phyloP scores from a whole-genome alignment of 2,888 invertebrate genomes.

The Malacosoma neustria region DNA sequence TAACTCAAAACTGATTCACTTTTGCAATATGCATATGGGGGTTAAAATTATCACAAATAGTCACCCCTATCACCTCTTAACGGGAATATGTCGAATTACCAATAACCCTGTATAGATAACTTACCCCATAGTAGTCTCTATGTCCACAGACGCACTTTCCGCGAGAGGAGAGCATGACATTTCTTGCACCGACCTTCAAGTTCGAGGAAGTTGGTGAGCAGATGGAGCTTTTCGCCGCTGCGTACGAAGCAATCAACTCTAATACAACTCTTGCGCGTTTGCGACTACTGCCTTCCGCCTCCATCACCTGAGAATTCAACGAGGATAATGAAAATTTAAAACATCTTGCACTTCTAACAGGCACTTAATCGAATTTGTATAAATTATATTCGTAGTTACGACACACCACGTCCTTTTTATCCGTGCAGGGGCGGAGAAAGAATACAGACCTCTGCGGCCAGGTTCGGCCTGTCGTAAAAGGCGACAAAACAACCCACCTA shows the following conservation, averaged over 20 bases:
- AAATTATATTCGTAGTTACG: too few species aligned
- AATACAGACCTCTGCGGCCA: too few species aligned
- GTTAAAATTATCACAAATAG: too few species aligned
- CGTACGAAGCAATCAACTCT: conserved; percentile 33
- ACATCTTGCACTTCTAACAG: background rate
- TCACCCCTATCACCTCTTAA: too few species aligned
- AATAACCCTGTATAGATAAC: too few species aligned
- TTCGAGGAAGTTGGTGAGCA: conserved; percentile 34
- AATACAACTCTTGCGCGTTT: conserved; percentile 40
- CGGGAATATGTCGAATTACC: too few species aligned
- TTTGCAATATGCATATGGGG: too few species aligned
- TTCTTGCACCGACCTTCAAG: conserved; percentile 31
- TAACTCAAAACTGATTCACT: too few species aligned
- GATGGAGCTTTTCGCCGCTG: conserved; percentile 28
- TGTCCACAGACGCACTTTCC: conserved; percentile 49
- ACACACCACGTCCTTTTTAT: too few species aligned
- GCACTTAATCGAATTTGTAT: background rate
- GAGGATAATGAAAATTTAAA: background rate
- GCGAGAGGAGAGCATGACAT: conserved; percentile 25
- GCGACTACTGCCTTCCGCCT: conserved; percentile 29
- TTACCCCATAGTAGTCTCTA: conserved; percentile 26
- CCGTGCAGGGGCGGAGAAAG: too few species aligned
- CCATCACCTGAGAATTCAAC: conserved; percentile 37
- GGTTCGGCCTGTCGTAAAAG: too few species aligned
- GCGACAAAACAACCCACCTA: too few species aligned